Evolutionary conservation across 2,888 invertebrate species (phyloP).

Genomic region (Sarcophaga variegata): DNA sequence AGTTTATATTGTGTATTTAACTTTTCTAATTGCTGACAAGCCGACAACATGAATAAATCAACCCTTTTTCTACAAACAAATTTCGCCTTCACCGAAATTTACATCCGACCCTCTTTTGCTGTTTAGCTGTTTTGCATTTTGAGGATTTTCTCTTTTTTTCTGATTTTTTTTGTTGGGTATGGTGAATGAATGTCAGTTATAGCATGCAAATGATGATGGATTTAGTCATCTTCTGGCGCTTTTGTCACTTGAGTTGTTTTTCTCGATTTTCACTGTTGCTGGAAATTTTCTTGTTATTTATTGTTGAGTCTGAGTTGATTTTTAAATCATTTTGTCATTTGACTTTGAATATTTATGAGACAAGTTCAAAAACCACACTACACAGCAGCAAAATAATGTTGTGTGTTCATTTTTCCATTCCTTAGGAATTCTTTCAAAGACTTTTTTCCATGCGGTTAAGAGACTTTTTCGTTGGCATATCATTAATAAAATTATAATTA

Average conservation of each 20-base stretch:
- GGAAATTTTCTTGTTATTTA: not conserved
- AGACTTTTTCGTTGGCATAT: constrained; percentile 38
- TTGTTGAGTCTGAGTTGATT: constrained; percentile 27
- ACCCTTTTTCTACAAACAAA: constrained; percentile 69
- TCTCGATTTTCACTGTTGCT: constrained; percentile 23
- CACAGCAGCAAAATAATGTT: not conserved
- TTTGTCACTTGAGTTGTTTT: constrained; percentile 37
- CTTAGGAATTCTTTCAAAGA: not conserved
- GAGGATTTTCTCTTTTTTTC: constrained; percentile 11
- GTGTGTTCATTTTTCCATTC: constrained; percentile 1
- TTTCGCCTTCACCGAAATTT: constrained; percentile 3
- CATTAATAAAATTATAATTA: constrained; percentile 55
- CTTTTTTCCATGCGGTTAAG: not conserved
- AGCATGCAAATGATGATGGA: constrained; percentile 65
- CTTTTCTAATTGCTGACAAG: constrained; percentile 80
- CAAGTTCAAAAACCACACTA: constrained; percentile 4
- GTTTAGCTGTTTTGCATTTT: constrained; percentile 44
- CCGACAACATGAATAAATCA: constrained; percentile 79
- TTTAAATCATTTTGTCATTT: constrained; percentile 51
- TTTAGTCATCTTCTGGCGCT: constrained; percentile 46
- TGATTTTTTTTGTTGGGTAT: constrained; percentile 21
- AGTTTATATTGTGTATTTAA: constrained; percentile 72
- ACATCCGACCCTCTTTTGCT: not conserved
- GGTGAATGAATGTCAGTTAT: constrained; percentile 2
- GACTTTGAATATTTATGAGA: constrained; percentile 66